phyloP scores from a whole-genome alignment of 1,140 invertebrate genomes.

The Zelostemma sp. region DNA sequence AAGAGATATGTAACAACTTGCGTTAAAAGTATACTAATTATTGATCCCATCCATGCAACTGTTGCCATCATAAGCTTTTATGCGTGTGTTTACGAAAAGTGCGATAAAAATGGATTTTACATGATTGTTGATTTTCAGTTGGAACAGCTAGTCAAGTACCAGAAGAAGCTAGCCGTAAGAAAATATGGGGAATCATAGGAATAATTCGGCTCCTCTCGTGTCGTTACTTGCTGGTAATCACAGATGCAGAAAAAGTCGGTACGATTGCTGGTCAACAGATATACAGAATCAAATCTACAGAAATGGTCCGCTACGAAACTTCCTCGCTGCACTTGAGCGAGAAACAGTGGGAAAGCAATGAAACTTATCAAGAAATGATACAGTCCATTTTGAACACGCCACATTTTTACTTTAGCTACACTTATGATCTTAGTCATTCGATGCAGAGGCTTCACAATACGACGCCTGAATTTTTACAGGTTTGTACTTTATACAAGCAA shows the following conservation, averaged over 20 bases:
- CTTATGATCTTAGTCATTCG: conserved; percentile 94
- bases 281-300: conserved; percentile 85
- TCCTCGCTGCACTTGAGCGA: conserved; percentile 87
- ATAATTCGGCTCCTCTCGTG: conserved; percentile 25
- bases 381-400: conserved; percentile 83
- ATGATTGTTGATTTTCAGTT: conserved; percentile 21
- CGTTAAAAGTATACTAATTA: too few species aligned
- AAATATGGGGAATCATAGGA: conserved; percentile 42
- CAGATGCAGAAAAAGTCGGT: conserved; percentile 86
- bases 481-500: conserved; percentile 28
- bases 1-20: too few species aligned
- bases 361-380: conserved; percentile 85
- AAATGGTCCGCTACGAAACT: conserved; percentile 89
- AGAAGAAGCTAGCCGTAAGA: conserved; percentile 32
- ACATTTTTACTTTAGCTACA: conserved; percentile 92
- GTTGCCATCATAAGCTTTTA: too few species aligned
- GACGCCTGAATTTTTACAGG: conserved; percentile 85
- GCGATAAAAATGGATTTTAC: neutral
- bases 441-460: conserved; percentile 91
- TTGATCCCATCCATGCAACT: neutral
- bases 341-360: conserved; percentile 83
- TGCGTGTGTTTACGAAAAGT: too few species aligned
- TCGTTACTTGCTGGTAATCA: conserved; percentile 87
- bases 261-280: conserved; percentile 88
- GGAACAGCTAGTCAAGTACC: conserved; percentile 40